Evolutionary conservation across 2,113 vertebrate species (phyloP), one percentile per base, ranked within the genome.

Genomic region (Psammodynastes pulverulentus): DNA sequence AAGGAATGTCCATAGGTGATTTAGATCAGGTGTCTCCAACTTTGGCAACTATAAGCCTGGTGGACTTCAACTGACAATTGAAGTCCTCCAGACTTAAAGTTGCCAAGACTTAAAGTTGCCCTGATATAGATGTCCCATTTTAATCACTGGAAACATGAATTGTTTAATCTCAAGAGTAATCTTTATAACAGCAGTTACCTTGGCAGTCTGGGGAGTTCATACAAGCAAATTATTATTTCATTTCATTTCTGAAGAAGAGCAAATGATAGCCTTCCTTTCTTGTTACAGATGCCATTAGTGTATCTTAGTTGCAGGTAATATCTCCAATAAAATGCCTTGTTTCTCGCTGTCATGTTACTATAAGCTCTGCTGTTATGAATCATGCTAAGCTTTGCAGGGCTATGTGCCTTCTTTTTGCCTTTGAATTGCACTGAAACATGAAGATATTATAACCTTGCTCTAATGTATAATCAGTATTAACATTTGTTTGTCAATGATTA

Each of bases 401-500:
- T 95, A 89, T 29, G 62, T 58, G 23, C 23, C 53, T 26, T 51
- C 29, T 84, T 43, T 19, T 86, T 95, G 91, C 94, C 45, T 85
- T 58, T 72, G 93, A 87, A 49, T 72, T 93, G 48, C 84, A 48
- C 86, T 86, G 94, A 90, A 93, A 90, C 86, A 93, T 53, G 56
- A 92, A 95, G 93, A 94, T 94, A 93, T 90, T 91, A 93, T 94
- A 96, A 84, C 86, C 90, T 96, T 90, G 93, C 58, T 91, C 86
- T 95, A 94, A 91, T 79, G 15, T 46, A 93, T 94, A 96, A 88
- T 95, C 93, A 88, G 34, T 96, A 95, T 52, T 87, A 96, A 90
- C 91, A 84, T 95, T 96, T 97, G 90, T 94, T 97, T 97, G 92
- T 95, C 92, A 96, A 86, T 95, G 89, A 95, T 97, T 97, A 95